Conservation (phyloP, 2,888 invertebrate genomes). For the Drosophila nr. perissopoda region DNA sequence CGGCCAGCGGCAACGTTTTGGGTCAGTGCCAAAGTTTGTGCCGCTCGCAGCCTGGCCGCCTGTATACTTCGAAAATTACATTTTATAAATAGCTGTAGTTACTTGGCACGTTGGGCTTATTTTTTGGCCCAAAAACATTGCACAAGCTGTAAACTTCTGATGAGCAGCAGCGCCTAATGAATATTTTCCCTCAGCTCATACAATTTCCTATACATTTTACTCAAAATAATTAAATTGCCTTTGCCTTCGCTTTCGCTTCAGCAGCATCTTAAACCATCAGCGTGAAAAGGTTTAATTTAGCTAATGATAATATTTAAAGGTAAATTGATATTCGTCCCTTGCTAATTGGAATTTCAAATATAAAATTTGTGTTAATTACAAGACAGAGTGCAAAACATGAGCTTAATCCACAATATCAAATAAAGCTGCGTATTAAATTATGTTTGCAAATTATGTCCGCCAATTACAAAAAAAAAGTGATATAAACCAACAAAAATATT, state of each 20-base stretch:
- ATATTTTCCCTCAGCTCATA: constrained; percentile 50
- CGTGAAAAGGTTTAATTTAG: background rate
- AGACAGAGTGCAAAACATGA: background rate
- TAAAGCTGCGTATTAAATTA: background rate
- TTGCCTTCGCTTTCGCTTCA: background rate
- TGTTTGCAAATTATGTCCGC: background rate
- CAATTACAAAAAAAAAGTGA: background rate
- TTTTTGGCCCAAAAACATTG: constrained; percentile 36
- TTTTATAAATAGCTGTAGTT: constrained; percentile 55
- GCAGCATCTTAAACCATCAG: constrained; percentile 10
- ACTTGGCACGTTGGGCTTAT: constrained; percentile 37
- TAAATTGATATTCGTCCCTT: background rate
- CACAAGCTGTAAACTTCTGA: constrained; percentile 71
- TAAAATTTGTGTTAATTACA: constrained; percentile 1
- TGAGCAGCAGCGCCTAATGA: constrained; percentile 66
- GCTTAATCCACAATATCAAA: background rate
- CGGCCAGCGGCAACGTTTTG: constrained; percentile 58
- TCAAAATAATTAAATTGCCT: constrained; percentile 62
- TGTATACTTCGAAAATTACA: constrained; percentile 50
- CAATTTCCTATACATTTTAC: constrained; percentile 60
- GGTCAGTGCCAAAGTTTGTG: constrained; percentile 68
- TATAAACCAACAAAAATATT: background rate
- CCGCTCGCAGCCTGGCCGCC: constrained; percentile 26
- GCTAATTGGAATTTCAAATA: constrained; percentile 4
- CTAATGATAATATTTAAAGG: background rate